Percentiles rank a stretch among this genome's conserved stretches.
Evolutionary conservation across 1,140 invertebrate genomes (phyloP).

Genomic region (Globodera ellingtonae): DNA sequence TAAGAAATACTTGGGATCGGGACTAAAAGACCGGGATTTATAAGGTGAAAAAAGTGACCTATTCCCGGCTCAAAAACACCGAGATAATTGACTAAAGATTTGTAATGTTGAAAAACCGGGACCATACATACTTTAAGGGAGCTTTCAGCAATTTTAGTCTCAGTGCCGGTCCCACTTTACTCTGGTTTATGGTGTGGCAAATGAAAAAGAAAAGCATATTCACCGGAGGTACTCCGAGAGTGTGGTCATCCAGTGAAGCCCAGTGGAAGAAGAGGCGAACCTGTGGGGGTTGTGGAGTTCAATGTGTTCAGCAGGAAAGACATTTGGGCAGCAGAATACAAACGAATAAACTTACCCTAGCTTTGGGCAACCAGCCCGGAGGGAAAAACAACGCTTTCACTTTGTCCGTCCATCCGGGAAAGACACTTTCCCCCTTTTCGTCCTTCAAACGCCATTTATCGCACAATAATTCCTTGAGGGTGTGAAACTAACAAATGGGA

Average conservation of each 20-base stretch:
- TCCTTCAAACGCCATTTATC: slow-evolving; percentile 57
- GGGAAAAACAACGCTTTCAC: slow-evolving; percentile 58
- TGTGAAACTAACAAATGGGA: slow-evolving; percentile 54
- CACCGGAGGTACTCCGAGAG: slow-evolving; percentile 57
- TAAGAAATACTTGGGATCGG: too few species aligned
- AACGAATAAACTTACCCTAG: slow-evolving; percentile 26
- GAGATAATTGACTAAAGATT: not conserved
- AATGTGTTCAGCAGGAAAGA: not conserved
- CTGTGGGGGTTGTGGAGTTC: not conserved
- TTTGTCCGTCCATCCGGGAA: slow-evolving; percentile 54
- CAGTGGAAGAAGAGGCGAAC: slow-evolving; percentile 58
- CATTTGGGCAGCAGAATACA: not conserved
- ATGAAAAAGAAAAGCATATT: slow-evolving; percentile 10
- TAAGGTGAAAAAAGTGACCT: too few species aligned
- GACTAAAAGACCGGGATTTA: too few species aligned
- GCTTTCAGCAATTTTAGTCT: not conserved
- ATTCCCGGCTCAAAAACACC: too few species aligned
- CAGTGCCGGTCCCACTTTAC: too few species aligned
- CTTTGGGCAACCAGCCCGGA: slow-evolving; percentile 61
- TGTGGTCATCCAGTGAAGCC: slow-evolving; percentile 50
- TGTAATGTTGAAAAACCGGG: too few species aligned
- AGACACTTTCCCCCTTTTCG: slow-evolving; percentile 57
- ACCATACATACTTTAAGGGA: too few species aligned
- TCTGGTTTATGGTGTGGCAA: too few species aligned
- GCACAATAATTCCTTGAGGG: slow-evolving; percentile 52